phyloP scores from a whole-genome alignment of 2,888 invertebrate genomes.

The Pristionchus japonicus region DNA sequence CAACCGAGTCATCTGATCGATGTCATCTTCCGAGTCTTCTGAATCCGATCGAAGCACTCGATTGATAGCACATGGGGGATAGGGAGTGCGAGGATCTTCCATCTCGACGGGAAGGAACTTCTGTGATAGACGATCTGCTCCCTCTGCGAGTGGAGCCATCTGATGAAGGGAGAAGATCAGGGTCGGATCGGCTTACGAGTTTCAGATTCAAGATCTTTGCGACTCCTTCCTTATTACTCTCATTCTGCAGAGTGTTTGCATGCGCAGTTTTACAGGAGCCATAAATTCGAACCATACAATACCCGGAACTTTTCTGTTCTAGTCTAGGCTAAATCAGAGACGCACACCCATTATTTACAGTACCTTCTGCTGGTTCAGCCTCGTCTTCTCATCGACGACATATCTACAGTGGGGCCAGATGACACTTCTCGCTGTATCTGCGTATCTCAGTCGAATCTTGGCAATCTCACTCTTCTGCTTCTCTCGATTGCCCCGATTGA shows the following conservation, averaged over 20 bases:
- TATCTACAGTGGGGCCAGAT: constrained; percentile 60
- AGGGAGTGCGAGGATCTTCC: constrained; percentile 61
- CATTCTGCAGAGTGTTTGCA: no score
- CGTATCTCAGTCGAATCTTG: constrained; percentile 62
- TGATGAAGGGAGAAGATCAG: background rate
- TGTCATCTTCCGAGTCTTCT: constrained; percentile 63
- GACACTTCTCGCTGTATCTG: constrained; percentile 60
- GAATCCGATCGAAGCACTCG: constrained; percentile 62
- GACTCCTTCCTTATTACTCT: background rate
- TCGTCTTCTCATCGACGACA: constrained; percentile 23
- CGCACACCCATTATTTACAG: no score
- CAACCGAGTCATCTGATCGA: constrained; percentile 60
- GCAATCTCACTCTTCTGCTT: constrained; percentile 55
- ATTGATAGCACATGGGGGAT: constrained; percentile 62
- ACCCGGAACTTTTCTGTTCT: no score
- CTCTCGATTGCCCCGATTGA: constrained; percentile 52
- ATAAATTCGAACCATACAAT: no score
- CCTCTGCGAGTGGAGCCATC: constrained; percentile 42
- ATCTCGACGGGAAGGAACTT: constrained; percentile 52
- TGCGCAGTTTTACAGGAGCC: no score
- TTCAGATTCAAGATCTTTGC: no score
- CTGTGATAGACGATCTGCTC: constrained; percentile 1
- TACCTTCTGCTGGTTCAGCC: background rate
- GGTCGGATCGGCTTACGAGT: background rate
- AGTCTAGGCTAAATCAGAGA: no score